phyloP scores from a whole-genome alignment of 2,113 vertebrate genomes.

The Orientallactaga bullata region DNA sequence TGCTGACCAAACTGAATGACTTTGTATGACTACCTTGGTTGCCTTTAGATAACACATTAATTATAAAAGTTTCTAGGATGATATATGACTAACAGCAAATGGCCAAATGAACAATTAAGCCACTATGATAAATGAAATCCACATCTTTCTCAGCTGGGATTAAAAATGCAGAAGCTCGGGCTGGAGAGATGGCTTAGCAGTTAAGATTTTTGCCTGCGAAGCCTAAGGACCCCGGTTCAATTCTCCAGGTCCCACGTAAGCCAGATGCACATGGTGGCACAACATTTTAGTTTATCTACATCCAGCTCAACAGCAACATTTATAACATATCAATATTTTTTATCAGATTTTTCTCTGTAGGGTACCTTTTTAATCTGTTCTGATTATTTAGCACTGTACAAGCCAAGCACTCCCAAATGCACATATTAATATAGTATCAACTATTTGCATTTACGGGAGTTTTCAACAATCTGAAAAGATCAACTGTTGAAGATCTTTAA shows the following conservation, averaged over 20 bases:
- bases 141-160: constrained; percentile 55
- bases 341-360: constrained; percentile 96
- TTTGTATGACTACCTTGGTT: constrained; percentile 60
- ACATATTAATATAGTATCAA: constrained; percentile 98
- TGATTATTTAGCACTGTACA: constrained; percentile 99
- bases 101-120: constrained; percentile 73
- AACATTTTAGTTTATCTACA: constrained; percentile 97
- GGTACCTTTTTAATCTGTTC: constrained; percentile 99
- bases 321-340: constrained; percentile 98
- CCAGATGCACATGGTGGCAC: too few relatives aligned
- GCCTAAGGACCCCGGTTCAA: too few relatives aligned
- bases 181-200: too few relatives aligned
- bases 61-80: constrained; percentile 49
- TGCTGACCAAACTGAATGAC: constrained; percentile 29
- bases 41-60: constrained; percentile 65
- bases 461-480: constrained; percentile 92
- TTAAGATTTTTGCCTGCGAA: too few relatives aligned
- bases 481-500: constrained; percentile 90
- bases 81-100: constrained; percentile 29
- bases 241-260: too few relatives aligned
- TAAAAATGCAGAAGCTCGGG: too few relatives aligned
- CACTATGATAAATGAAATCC: constrained; percentile 58
- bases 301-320: constrained; percentile 98
- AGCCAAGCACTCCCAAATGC: constrained; percentile 98
- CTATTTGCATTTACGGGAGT: constrained; percentile 98